Base-by-base conservation (phyloP, 2,797 vertebrate species). In the Margarornis squamiger region DNA sequence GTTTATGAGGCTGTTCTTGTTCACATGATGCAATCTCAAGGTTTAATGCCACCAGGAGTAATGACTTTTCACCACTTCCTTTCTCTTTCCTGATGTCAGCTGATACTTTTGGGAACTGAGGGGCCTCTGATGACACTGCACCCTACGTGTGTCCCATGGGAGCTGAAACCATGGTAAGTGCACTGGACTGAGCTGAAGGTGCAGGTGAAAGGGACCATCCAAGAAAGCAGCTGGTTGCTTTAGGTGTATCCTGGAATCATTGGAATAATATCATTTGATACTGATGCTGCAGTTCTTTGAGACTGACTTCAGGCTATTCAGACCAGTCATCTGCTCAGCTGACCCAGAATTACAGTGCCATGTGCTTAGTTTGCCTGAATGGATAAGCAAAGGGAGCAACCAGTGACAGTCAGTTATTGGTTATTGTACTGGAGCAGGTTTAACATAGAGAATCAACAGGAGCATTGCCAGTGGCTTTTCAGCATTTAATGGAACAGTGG, bases 41-140 rank as follows among this genome's bases (percentile, higher is more conserved):
- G 55, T 94, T 84, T 67, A 91, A 78, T 82, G 59, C 34, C 75
- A 86, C 36, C 39, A 58, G 39, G 26, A 77, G 14, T 30, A 74
- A 58, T 80, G 74, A 58, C 48, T 85, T 89, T 83, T 93, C 77
- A 74, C 68, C 72, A 68, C 30, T 89, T 93, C 72, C 74, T 85
- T 90, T 91, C 85, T 81, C 61, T 38, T 83, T 92, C 61, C 51
- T 76, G 72, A 54, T 81, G 51, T 51, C 82, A 86, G 29, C 54
- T 90, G 65, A 48, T 63, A 32, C 18, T 52, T 90, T 39, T 36
- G 67, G 71, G 77, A 11, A 21, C 22, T 34, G 38, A 23, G 46
- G 14, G 52, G 39, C 46, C 73, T 27, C 45, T 13, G 3, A 2
- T 79, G 71, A 59, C 2, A 5, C 51, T 26, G 41, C 20, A 51